Evolutionary conservation across 2,113 vertebrate genomes (phyloP), one percentile per base, ranked within the genome.

Genomic region (Tetrax tetrax): DNA sequence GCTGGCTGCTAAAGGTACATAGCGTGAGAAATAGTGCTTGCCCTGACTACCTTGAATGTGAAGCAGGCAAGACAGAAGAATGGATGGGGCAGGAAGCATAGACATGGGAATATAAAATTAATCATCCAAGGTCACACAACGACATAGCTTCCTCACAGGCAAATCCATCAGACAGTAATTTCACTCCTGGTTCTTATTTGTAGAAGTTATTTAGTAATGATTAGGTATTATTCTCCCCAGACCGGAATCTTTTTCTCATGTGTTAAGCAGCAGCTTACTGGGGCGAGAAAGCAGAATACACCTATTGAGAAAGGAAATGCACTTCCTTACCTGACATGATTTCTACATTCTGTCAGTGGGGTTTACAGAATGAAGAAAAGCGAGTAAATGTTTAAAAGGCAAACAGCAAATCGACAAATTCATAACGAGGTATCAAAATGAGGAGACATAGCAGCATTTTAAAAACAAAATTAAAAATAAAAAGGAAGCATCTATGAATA

Each of bases 131-230:
- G 94, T 93, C 93, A 86, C 37, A 28, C 59, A 86, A 59, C 0
- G 0, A 87, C 91, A 79, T 93, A 41, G 47, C 83, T 80, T 92
- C 68, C 85, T 94, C 82, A 61, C 50, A 69, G 68, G n/a, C 28
- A 72, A 92, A 95, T 95, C 68, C 72, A 59, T 93, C 75, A 90
- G 64, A 76, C 0, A 0, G 78, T n/a, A 51, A 41, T 88, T 95
- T 81, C 72, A n/a, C 33, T 92, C 60, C 68, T 83, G 18, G 61
- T 86, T 83, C 60, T 77, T 86, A 68, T 70, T 94, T 88, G 64
- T 88, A n/a, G 50, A 76, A 94, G 83, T 96, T 95, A 86, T 83
- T 89, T 96, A 82, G 92, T 93, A 94, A 74, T 0, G 2, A 28
- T 65, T 83, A 72, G 35, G 59, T 85, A 66, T 11, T 16, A 35